Conservation (phyloP, 2,113 vertebrate species). For the Protobothrops mucrosquamatus region DNA sequence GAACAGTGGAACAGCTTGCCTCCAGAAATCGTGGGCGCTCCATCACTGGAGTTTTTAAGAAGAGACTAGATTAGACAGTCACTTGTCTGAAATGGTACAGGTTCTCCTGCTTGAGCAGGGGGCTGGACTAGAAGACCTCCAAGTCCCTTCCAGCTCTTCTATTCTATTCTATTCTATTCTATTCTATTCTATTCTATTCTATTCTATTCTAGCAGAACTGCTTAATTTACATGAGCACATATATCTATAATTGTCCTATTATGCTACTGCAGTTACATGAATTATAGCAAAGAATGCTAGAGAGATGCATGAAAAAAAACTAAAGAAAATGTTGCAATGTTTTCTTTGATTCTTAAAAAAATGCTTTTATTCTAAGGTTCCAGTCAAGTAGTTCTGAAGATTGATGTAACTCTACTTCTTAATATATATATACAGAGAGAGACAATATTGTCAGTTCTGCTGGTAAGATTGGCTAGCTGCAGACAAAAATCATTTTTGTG, state of each 20-base stretch:
- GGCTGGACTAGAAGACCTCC: no score
- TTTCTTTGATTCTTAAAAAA: neutral
- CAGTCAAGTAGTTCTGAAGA: neutral
- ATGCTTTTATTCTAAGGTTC: neutral
- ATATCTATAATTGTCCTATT: neutral
- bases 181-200: no score
- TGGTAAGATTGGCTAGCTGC: neutral
- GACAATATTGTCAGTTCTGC: neutral
- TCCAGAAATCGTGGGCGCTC: no score
- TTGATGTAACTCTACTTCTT: neutral
- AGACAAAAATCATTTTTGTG: conserved; percentile 5
- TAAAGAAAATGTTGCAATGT: neutral
- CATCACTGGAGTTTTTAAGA: no score
- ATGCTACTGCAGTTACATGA: neutral
- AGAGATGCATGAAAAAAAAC: neutral
- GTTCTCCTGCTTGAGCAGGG: no score
- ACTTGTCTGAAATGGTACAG: no score
- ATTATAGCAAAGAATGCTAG: neutral
- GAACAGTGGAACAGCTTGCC: no score
- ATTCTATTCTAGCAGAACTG: neutral
- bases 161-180: no score
- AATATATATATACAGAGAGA: neutral
- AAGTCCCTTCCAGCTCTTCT: no score
- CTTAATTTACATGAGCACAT: neutral
- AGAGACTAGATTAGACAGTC: no score